Evolutionary conservation across 2,113 vertebrate species (phyloP), one percentile per base, ranked within the genome.

Genomic region (Serilophus lunatus): DNA sequence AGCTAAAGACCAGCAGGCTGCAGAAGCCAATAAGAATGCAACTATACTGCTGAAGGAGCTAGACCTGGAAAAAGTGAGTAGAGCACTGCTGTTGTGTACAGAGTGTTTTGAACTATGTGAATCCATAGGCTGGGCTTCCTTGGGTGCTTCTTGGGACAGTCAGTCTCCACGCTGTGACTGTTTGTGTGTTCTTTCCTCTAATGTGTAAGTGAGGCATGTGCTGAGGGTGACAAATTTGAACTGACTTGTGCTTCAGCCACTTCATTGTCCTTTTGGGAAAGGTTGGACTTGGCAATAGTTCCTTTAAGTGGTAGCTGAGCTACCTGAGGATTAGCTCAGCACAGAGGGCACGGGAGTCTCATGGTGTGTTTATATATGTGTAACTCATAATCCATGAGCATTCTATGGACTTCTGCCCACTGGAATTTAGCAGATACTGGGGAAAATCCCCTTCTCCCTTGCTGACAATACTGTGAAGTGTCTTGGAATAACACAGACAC

Each of bases 1-100:
- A 98, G 99, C 99, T 98, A 99, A 99, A 98, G 99, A 99, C 97
- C 99, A 99, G 96, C 99, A 99, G 97, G 99, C 99, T 90, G 99
- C 99, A 49, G 99, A 99, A 97, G 99, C 99, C 82, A 99, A 99
- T 96, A 99, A 99, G 96, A 99, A 99, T 59, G 99, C 99, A 88
- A 99, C 99, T 96, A 99, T 99, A 96, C 98, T 99, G 86, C 98
- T 99, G 71, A 99, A 99, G 96, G 99, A 99, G 95, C 98, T 99
- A 17, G 99, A 99, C 97, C 97, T 99, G 97, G 99, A 99, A 97
- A 99, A 99, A 98, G 99, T 99, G 94, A 98, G 97, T 88, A 53
- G 40, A 57, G 53, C 71, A 33, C 31, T 54, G 38, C 17, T 22
- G 29, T 69, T 0, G 0, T 29, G 11, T 59, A 26, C 42, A 10